Percentiles rank a stretch among this genome's conserved stretches.
Conservation (phyloP, 2,888 invertebrate species). For the Leucophenga maculata region DNA sequence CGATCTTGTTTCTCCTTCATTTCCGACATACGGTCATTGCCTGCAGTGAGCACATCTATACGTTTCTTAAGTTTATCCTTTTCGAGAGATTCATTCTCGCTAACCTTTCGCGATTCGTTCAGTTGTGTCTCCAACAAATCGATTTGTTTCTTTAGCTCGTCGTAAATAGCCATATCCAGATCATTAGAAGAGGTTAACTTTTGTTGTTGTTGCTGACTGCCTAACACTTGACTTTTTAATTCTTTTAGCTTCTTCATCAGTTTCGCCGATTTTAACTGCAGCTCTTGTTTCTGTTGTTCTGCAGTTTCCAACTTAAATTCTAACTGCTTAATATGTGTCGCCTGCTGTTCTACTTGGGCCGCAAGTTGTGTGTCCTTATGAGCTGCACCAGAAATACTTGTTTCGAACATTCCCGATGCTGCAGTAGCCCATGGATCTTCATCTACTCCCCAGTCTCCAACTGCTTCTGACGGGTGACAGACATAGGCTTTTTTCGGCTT, state of each 20-base stretch:
- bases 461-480: slow-evolving; percentile 70
- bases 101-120: slow-evolving; percentile 75
- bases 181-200: slow-evolving; percentile 72
- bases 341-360: slow-evolving; percentile 74
- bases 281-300: slow-evolving; percentile 77
- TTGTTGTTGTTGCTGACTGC: slow-evolving; percentile 42
- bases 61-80: slow-evolving; percentile 80
- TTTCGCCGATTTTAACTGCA: slow-evolving; percentile 83
- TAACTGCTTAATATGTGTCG: slow-evolving; percentile 76
- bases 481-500: slow-evolving; percentile 75
- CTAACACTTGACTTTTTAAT: slow-evolving; percentile 78
- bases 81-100: slow-evolving; percentile 78
- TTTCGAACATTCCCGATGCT: slow-evolving; percentile 66
- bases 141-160: slow-evolving; percentile 83
- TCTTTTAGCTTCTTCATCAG: slow-evolving; percentile 88
- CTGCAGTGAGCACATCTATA: slow-evolving; percentile 81
- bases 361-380: slow-evolving; percentile 50
- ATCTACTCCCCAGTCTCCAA: slow-evolving; percentile 55
- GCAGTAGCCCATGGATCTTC: slow-evolving; percentile 77
- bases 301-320: slow-evolving; percentile 76
- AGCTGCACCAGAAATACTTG: slow-evolving; percentile 23
- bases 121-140: slow-evolving; percentile 78
- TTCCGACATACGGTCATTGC: slow-evolving; percentile 84
- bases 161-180: slow-evolving; percentile 84
- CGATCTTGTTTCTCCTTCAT: slow-evolving; percentile 87